These are phyloP conservation scores for Drosophila biarmipes DNA, from an alignment of 1,140 invertebrate genomes.

Conservation along the genomic window DNA sequence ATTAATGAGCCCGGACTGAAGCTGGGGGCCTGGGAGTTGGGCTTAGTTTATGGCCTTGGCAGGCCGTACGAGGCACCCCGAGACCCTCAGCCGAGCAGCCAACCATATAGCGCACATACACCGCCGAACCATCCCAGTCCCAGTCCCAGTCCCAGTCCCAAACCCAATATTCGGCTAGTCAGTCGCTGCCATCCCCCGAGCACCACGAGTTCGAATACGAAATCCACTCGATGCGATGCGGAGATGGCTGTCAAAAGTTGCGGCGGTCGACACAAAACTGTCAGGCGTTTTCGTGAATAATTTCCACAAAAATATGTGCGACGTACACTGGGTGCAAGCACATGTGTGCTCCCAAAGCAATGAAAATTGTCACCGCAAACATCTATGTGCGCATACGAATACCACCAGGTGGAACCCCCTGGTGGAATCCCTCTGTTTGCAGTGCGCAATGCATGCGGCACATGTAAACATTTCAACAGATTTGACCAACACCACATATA, in stretches of 20 bases:
- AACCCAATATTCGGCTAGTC: neutral
- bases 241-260: conserved; percentile 60
- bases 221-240: conserved; percentile 22
- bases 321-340: conserved; percentile 14
- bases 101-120: conserved; percentile 33
- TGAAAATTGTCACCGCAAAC: conserved; percentile 44
- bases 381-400: conserved; percentile 16
- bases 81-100: conserved; percentile 31
- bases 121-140: conserved; percentile 8
- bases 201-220: conserved; percentile 2
- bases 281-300: conserved; percentile 53
- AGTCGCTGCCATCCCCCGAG: conserved; percentile 5
- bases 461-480: conserved; percentile 54
- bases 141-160: conserved; percentile 3
- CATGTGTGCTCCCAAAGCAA: conserved; percentile 32
- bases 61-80: neutral
- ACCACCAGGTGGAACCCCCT: neutral
- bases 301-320: conserved; percentile 40
- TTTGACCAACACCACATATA: conserved; percentile 32
- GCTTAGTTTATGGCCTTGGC: conserved; percentile 64
- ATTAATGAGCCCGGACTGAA: conserved; percentile 47
- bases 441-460: conserved; percentile 30
- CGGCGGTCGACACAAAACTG: conserved; percentile 63
- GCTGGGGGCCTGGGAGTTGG: conserved; percentile 25
- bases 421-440: neutral